Conservation (phyloP, 2,797 vertebrate species). For the Orestias chungarensis region DNA sequence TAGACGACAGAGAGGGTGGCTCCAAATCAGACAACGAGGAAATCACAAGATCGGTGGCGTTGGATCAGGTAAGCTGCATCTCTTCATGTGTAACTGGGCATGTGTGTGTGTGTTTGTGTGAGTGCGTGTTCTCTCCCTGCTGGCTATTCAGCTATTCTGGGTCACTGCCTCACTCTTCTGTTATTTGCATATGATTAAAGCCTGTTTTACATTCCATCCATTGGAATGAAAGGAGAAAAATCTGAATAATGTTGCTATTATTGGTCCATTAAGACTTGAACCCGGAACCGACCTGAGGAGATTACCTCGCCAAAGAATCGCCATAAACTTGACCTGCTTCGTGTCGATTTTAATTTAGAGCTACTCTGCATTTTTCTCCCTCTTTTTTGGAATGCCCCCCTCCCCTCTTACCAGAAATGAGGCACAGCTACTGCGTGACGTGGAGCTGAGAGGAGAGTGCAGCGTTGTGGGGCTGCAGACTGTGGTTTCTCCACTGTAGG, state of each 20-base stretch:
- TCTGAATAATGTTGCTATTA: conserved; percentile 97
- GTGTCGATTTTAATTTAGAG: conserved; percentile 97
- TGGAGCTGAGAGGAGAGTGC: conserved; percentile 56
- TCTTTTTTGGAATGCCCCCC: conserved; percentile 8
- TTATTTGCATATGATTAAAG: conserved; percentile 99
- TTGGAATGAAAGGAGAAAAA: conserved; percentile 83
- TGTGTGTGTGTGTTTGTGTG: neutral
- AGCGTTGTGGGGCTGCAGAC: conserved; percentile 73
- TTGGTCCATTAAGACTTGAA: conserved; percentile 97
- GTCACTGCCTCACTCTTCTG: conserved; percentile 87
- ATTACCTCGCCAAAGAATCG: conserved; percentile 93
- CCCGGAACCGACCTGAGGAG: conserved; percentile 91
- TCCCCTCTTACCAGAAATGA: conserved; percentile 44
- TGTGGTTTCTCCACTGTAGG: conserved; percentile 72
- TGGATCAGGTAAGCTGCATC: conserved; percentile 91
- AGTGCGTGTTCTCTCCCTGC: conserved; percentile 40
- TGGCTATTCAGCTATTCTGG: conserved; percentile 88
- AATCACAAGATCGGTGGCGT: conserved; percentile 96
- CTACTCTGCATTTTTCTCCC: conserved; percentile 41
- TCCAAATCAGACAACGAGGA: conserved; percentile 99
- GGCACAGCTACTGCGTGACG: conserved; percentile 64
- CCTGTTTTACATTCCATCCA: conserved; percentile 91
- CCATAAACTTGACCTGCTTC: conserved; percentile 95
- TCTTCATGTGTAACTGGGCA: conserved; percentile 23
- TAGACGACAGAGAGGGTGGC: conserved; percentile 98